Percentiles rank a stretch among this genome's conserved stretches.
Evolutionary conservation across 2,113 vertebrate genomes (phyloP).

Genomic region (Gambusia affinis): DNA sequence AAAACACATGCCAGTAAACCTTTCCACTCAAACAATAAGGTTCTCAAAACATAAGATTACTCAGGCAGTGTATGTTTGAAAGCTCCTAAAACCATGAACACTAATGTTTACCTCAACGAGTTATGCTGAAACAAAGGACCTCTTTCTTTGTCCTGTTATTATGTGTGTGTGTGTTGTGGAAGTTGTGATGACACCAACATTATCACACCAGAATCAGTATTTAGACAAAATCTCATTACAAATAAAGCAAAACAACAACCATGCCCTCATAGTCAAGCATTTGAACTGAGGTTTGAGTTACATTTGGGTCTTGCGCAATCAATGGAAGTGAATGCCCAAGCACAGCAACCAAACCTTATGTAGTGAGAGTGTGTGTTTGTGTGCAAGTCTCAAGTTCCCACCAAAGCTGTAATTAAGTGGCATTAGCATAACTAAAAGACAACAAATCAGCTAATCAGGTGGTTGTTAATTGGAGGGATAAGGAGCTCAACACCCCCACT

Average conservation of each 20-base stretch:
- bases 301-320: not conserved
- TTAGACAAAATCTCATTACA: not conserved
- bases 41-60: not conserved
- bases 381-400: constrained; percentile 30
- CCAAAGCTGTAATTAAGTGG: constrained; percentile 65
- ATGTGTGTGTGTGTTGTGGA: no score
- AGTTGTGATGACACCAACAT: no score
- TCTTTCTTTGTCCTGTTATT: no score
- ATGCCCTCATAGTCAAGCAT: not conserved
- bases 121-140: no score
- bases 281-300: not conserved
- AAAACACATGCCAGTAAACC: no score
- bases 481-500: constrained; percentile 29
- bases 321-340: not conserved
- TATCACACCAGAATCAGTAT: no score
- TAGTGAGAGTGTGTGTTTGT: constrained; percentile 12
- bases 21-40: not conserved
- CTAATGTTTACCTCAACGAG: no score
- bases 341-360: constrained; percentile 1
- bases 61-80: not conserved
- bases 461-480: constrained; percentile 28
- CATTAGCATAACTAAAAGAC: constrained; percentile 76
- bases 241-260: not conserved
- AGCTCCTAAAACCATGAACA: no score
- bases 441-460: constrained; percentile 75